Evolutionary conservation across 2,797 vertebrate species (phyloP).

Genomic region (Morus bassanus): DNA sequence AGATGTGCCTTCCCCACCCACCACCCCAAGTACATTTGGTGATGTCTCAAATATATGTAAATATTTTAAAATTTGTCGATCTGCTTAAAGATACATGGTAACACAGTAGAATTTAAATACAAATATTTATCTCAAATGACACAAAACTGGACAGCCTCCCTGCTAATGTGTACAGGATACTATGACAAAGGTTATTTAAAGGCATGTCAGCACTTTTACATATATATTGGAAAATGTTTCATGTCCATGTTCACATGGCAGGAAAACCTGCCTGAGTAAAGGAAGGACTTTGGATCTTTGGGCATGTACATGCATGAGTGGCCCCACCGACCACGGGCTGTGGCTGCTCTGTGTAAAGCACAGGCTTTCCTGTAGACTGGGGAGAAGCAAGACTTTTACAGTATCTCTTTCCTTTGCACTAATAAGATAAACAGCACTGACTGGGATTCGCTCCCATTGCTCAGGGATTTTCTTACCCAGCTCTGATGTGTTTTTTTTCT

Average conservation of each 20-base stretch:
- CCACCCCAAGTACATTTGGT: background rate
- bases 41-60: constrained; percentile 18
- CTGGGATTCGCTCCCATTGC: background rate
- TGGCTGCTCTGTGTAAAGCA: background rate
- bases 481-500: background rate
- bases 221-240: background rate
- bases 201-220: background rate
- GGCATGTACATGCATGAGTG: rapidly evolving
- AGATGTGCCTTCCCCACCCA: background rate
- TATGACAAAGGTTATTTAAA: background rate
- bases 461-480: background rate
- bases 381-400: background rate
- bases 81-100: background rate
- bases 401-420: background rate
- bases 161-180: background rate
- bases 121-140: background rate
- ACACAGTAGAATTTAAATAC: background rate
- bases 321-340: rapidly evolving
- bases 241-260: background rate
- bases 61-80: background rate
- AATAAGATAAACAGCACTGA: background rate
- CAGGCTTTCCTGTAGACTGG: background rate
- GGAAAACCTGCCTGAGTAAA: background rate
- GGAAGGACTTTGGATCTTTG: background rate
- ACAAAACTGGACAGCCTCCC: background rate